phyloP scores from a whole-genome alignment of 2,113 vertebrate genomes.

The Chaenocephalus aceratus region DNA sequence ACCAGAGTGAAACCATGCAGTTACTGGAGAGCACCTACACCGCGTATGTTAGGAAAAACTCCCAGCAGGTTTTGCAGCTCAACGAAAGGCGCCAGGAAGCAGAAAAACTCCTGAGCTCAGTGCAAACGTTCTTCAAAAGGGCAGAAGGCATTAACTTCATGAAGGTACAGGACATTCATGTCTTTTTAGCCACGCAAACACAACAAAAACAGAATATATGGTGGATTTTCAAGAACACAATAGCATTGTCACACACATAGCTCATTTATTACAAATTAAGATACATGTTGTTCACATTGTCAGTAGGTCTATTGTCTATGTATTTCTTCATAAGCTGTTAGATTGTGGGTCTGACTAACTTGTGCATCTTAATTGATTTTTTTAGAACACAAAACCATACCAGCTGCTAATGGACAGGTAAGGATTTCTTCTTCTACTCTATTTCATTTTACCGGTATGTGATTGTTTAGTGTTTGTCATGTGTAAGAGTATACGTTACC shows the following conservation, averaged over 20 bases:
- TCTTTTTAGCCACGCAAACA: neutral
- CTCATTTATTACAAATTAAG: neutral
- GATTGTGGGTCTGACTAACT: slow-evolving; percentile 1
- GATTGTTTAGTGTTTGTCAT: neutral
- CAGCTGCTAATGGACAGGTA: slow-evolving; percentile 98
- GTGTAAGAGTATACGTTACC: too few species aligned
- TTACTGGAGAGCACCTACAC: slow-evolving; percentile 93
- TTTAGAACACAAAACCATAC: slow-evolving; percentile 97
- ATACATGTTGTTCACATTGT: neutral
- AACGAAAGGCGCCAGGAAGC: slow-evolving; percentile 93
- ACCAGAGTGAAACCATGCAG: slow-evolving; percentile 93
- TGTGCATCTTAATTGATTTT: slow-evolving; percentile 49
- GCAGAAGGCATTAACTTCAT: slow-evolving; percentile 95
- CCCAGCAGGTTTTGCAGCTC: slow-evolving; percentile 92
- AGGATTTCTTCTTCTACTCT: slow-evolving; percentile 49
- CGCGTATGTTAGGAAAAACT: slow-evolving; percentile 92
- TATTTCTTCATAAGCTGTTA: slow-evolving; percentile 1
- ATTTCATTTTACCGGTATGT: neutral
- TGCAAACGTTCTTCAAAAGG: slow-evolving; percentile 93
- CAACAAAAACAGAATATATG: neutral
- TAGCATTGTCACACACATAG: neutral
- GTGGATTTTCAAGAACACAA: neutral
- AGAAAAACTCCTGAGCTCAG: slow-evolving; percentile 94
- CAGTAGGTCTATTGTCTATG: neutral
- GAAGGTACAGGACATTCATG: slow-evolving; percentile 86